Percentiles rank a stretch among this genome's conserved stretches.
Evolutionary conservation across 2,888 invertebrate genomes (phyloP).

Genomic region (Liopterus haemorrhoidalis): DNA sequence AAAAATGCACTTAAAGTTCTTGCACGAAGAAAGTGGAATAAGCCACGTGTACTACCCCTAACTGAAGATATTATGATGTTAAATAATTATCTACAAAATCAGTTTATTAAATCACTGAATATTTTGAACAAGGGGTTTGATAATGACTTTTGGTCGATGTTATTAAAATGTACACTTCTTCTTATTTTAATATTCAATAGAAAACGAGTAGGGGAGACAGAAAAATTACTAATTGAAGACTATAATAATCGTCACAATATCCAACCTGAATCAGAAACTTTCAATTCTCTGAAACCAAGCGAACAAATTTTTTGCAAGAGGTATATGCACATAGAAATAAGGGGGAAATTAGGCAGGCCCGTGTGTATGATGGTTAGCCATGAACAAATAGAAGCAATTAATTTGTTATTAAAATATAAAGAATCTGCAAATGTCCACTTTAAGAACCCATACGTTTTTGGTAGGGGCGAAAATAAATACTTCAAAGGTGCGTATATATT

Average conservation of each 20-base stretch:
- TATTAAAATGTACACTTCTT: slow-evolving; percentile 5
- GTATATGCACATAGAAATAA: slow-evolving; percentile 1
- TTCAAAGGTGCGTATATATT: neutral
- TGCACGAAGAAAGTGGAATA: slow-evolving; percentile 2
- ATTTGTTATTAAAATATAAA: slow-evolving; percentile 7
- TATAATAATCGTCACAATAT: slow-evolving; percentile 3
- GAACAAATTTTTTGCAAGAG: slow-evolving; percentile 1
- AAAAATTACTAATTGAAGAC: slow-evolving; percentile 4
- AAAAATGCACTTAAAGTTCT: slow-evolving; percentile 2
- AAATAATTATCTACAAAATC: slow-evolving; percentile 3
- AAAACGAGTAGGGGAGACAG: slow-evolving; percentile 1
- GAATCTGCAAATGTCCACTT: neutral
- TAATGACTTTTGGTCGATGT: neutral
- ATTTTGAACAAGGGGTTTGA: neutral
- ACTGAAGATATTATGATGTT: slow-evolving; percentile 4
- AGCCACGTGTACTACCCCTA: neutral
- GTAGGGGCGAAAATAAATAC: slow-evolving; percentile 3
- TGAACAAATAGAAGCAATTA: neutral
- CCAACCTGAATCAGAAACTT: slow-evolving; percentile 6
- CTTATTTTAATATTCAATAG: slow-evolving; percentile 3
- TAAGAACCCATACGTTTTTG: slow-evolving; percentile 5
- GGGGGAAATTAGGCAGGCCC: slow-evolving; percentile 4
- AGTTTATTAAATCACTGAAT: neutral
- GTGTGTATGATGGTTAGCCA: neutral
- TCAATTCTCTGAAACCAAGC: neutral